Evolutionary conservation across 1,140 invertebrate genomes (phyloP).

Genomic region (Trachelipus rathkii): DNA sequence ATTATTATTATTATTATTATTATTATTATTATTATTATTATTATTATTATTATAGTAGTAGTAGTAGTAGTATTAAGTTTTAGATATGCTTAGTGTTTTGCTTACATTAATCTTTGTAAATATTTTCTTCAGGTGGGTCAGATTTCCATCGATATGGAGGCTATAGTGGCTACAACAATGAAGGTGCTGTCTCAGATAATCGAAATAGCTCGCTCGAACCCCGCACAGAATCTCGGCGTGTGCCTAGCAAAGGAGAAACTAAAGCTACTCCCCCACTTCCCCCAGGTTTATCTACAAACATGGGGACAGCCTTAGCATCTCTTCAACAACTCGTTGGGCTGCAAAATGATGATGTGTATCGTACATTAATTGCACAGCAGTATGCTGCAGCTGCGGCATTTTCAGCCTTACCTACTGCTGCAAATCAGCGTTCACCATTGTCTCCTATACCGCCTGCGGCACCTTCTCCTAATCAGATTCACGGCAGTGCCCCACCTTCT

Average conservation of each 20-base stretch:
- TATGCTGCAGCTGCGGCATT: constrained; percentile 35
- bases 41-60: no score
- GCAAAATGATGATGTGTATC: constrained; percentile 34
- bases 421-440: constrained; percentile 24
- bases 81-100: neutral
- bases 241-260: constrained; percentile 45
- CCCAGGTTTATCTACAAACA: constrained; percentile 31
- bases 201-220: neutral
- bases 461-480: constrained; percentile 17
- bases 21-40: no score
- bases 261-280: constrained; percentile 43
- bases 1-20: no score
- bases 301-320: constrained; percentile 35
- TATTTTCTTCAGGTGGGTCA: neutral
- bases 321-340: constrained; percentile 41
- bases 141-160: neutral
- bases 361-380: constrained; percentile 35
- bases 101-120: neutral
- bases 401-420: constrained; percentile 19
- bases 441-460: constrained; percentile 22
- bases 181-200: neutral
- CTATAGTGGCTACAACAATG: neutral
- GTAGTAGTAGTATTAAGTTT: no score
- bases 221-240: constrained; percentile 22
- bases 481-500: neutral